Base-by-base conservation (phyloP, 2,113 vertebrate genomes). In the Lycaon pictus region DNA sequence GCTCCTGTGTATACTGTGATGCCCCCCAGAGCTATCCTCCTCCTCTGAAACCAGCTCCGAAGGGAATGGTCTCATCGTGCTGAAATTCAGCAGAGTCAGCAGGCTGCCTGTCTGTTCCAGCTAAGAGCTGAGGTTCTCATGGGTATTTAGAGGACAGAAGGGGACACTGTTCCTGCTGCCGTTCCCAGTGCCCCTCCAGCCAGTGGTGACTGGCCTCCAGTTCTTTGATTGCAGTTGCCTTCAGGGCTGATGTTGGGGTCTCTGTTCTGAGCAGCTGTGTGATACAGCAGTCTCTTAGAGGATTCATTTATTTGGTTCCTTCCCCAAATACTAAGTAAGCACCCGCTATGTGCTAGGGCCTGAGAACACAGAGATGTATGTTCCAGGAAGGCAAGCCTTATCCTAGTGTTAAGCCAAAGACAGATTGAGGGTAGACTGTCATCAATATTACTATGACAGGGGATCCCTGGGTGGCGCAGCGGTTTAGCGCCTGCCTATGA, bases 271-370 rank as follows among this genome's bases (percentile, higher is more conserved):
- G 5, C 62, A 76, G 2, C 69, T 92, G 32, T 15, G 22, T 56
- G n/a, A 19, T 8, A 32, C 11, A 1, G 15, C 65, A 13, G 60
- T 71, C 17, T 87, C 69, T 87, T 81, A 8, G 37, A 79, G 8
- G 79, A 20, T 63, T 92, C 53, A 23, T 93, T 84, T 69, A 56
- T 92, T 80, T 84, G 80, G 55, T 90, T 94, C 27, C 35, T 85
- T 87, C 63, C 32, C 13, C n/a, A 83, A 35, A 62, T 48, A 35
- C 43, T 88, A 29, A 58, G 25, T 37, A 35, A 94, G 27, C 27
- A n/a, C 85, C 19, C 29, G 32, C 23, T 62, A 0, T 72, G 53
- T 82, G 7, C 60, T 51, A 43, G n/a, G 60, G 48, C 56, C 76
- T 11, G 16, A 13, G 74, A 81, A 25, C 62, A 85, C 58, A 89